Conservation (phyloP, 2,888 invertebrate species). For the Rapana venosa region DNA sequence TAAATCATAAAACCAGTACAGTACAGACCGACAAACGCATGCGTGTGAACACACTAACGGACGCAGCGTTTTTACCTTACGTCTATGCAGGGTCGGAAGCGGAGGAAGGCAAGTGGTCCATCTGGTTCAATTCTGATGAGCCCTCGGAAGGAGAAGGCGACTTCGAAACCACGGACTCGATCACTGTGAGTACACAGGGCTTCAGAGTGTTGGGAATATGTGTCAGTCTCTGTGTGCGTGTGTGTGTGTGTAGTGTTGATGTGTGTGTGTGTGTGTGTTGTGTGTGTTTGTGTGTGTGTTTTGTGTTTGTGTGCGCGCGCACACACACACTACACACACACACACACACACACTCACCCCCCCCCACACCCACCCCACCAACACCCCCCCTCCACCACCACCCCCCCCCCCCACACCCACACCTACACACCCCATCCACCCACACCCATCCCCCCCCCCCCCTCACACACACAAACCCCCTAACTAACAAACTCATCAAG, state of each 20-base stretch:
- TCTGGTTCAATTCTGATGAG: conserved; percentile 46
- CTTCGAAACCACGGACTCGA: conserved; percentile 34
- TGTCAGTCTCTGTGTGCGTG: background rate
- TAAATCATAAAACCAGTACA: background rate
- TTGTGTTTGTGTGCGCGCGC: background rate
- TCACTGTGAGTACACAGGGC: conserved; percentile 33
- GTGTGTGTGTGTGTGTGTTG: conserved; percentile 18
- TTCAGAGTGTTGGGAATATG: background rate
- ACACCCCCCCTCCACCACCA: too few species aligned
- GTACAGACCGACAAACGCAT: background rate
- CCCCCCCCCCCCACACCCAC: too few species aligned
- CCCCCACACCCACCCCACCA: too few species aligned
- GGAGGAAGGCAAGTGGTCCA: conserved; percentile 22
- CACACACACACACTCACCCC: too few species aligned
- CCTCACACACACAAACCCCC: too few species aligned
- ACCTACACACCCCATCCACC: too few species aligned
- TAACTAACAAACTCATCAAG: too few species aligned
- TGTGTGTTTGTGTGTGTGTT: background rate
- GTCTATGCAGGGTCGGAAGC: conserved; percentile 15
- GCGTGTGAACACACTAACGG: background rate
- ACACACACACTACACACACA: too few species aligned
- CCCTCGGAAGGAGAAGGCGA: conserved; percentile 45
- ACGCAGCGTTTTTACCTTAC: background rate
- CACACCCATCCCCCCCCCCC: too few species aligned
- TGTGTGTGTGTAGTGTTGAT: too few species aligned